A percentile compares a stretch with the other conserved stretches of the same genome.
phyloP scores from a whole-genome alignment of 2,888 invertebrate species.

The Eilema griseolum region DNA sequence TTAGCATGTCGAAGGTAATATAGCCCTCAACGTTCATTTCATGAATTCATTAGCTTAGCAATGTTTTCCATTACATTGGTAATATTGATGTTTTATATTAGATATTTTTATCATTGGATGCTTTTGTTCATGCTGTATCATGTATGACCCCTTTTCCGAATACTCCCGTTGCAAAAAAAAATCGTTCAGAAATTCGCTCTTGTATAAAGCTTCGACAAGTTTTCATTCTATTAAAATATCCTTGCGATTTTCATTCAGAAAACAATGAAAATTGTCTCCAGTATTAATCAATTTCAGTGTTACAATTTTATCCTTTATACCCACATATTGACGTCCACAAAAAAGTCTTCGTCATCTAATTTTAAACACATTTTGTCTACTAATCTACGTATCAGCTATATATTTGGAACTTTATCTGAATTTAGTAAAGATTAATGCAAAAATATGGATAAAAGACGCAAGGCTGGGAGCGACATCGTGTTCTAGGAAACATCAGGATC shows the following conservation, averaged over 20 bases:
- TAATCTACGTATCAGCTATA: not conserved
- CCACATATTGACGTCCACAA: not conserved
- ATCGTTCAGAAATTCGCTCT: not conserved
- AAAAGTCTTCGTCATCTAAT: slow-evolving; percentile 13
- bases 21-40: slow-evolving; percentile 64
- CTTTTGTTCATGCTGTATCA: slow-evolving; percentile 59
- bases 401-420: not conserved
- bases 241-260: not conserved
- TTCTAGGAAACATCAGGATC: too few species aligned
- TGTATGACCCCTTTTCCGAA: slow-evolving; percentile 44
- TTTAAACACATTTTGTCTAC: not conserved
- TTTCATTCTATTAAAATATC: not conserved
- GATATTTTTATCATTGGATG: slow-evolving; percentile 61
- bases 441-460: not conserved
- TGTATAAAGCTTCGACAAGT: slow-evolving; percentile 6
- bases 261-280: not conserved
- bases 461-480: too few species aligned
- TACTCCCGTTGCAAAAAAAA: not conserved
- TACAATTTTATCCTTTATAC: not conserved
- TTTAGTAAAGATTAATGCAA: not conserved
- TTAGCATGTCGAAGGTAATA: slow-evolving; percentile 67
- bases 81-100: slow-evolving; percentile 57
- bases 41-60: slow-evolving; percentile 64
- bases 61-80: slow-evolving; percentile 54
- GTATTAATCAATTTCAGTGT: not conserved